Percentiles rank a stretch among this genome's conserved stretches.
phyloP scores from a whole-genome alignment of 2,797 vertebrate species.

The Hemibagrus guttatus region DNA sequence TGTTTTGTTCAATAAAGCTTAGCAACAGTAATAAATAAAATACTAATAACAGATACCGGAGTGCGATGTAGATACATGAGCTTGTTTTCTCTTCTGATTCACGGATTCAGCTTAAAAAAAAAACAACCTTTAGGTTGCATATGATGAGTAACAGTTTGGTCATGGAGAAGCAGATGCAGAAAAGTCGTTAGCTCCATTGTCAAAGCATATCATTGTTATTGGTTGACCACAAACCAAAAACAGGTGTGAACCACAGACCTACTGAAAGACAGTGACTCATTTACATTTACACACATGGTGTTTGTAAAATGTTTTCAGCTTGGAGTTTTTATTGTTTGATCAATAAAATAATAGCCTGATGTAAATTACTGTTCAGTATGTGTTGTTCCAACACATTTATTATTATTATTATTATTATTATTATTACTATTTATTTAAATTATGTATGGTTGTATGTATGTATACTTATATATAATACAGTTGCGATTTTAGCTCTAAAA shows the following conservation, averaged over 20 bases:
- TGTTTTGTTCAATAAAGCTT: background rate
- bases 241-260: constrained; percentile 52
- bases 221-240: constrained; percentile 53
- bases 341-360: constrained; percentile 2
- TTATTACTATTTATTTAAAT: too few species aligned
- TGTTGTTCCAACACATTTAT: background rate
- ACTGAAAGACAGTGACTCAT: constrained; percentile 10
- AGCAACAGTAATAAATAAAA: background rate
- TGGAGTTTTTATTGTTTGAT: background rate
- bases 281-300: constrained; percentile 12
- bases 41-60: background rate
- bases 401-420: too few species aligned
- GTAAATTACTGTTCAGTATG: background rate
- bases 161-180: constrained; percentile 45
- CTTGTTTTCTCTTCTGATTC: background rate
- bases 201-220: constrained; percentile 44
- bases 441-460: background rate
- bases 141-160: background rate
- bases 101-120: background rate
- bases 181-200: constrained; percentile 46
- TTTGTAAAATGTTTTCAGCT: background rate
- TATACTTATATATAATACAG: background rate
- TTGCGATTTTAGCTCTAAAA: background rate
- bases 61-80: background rate
- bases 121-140: constrained; percentile 4